These are phyloP conservation scores for Temnothorax curvispinosus DNA, from an alignment of 1,140 invertebrate species.

Conservation along the genomic window DNA sequence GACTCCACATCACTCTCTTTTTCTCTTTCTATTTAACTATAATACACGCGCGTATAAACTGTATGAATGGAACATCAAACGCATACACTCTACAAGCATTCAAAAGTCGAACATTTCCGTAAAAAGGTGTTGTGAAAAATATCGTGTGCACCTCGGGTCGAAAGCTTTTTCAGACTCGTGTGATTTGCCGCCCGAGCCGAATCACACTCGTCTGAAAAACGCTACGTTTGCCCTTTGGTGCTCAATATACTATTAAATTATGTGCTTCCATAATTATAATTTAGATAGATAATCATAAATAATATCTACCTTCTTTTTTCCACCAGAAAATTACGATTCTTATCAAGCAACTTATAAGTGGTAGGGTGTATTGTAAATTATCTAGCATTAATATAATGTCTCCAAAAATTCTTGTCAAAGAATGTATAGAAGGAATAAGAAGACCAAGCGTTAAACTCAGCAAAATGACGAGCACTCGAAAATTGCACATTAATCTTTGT, in stretches of 20 bases:
- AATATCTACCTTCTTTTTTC: conserved; percentile 37
- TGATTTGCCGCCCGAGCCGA: too few species aligned
- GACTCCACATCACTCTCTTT: too few species aligned
- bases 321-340: conserved; percentile 15
- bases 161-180: too few species aligned
- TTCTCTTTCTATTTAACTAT: too few species aligned
- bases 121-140: too few species aligned
- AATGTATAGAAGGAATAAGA: conserved; percentile 23
- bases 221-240: too few species aligned
- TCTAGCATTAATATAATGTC: conserved; percentile 16
- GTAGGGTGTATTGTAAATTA: conserved; percentile 29
- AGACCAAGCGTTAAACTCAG: background rate
- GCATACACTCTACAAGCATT: too few species aligned
- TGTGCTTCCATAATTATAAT: background rate
- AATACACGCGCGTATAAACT: too few species aligned
- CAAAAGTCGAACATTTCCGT: too few species aligned
- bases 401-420: background rate
- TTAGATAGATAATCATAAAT: background rate
- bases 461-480: background rate
- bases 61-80: too few species aligned
- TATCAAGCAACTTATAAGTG: background rate
- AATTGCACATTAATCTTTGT: conserved; percentile 15
- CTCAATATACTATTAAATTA: background rate
- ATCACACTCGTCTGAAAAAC: too few species aligned
- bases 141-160: too few species aligned